These are phyloP conservation scores for Ursus arctos DNA, from an alignment of 2,113 vertebrate genomes.

Conservation along the genomic window DNA sequence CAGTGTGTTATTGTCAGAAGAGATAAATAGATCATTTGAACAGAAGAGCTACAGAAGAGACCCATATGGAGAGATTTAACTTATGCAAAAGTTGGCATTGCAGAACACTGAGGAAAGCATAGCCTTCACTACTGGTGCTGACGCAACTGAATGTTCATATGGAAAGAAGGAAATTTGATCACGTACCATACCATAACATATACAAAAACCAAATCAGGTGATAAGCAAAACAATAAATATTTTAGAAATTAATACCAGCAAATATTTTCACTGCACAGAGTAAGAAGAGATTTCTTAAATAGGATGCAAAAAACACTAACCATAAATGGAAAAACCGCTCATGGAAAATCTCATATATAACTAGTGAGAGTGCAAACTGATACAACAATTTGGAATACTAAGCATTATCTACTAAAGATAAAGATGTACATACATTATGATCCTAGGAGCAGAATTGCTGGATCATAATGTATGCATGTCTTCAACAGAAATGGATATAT, in stretches of 20 bases:
- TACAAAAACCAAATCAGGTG: background rate
- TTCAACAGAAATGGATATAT: background rate
- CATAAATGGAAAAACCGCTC: background rate
- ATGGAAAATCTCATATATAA: background rate
- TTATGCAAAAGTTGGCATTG: background rate
- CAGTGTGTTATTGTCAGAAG: background rate
- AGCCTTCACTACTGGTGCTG: background rate
- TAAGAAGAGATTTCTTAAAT: conserved; percentile 8
- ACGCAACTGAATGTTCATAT: background rate
- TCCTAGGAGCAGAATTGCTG: background rate
- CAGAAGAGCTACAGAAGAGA: background rate
- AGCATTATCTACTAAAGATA: background rate
- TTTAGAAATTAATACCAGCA: background rate
- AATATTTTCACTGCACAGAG: background rate
- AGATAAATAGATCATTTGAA: background rate
- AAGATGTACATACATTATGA: background rate
- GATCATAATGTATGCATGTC: background rate
- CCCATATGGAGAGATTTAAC: background rate
- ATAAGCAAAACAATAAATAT: background rate
- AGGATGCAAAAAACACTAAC: background rate
- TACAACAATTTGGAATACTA: background rate
- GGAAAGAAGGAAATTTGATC: background rate
- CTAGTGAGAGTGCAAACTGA: background rate
- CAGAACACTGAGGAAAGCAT: background rate
- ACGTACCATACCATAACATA: background rate